Conservation (phyloP, 1,140 invertebrate species). For the Sogatella furcifera region DNA sequence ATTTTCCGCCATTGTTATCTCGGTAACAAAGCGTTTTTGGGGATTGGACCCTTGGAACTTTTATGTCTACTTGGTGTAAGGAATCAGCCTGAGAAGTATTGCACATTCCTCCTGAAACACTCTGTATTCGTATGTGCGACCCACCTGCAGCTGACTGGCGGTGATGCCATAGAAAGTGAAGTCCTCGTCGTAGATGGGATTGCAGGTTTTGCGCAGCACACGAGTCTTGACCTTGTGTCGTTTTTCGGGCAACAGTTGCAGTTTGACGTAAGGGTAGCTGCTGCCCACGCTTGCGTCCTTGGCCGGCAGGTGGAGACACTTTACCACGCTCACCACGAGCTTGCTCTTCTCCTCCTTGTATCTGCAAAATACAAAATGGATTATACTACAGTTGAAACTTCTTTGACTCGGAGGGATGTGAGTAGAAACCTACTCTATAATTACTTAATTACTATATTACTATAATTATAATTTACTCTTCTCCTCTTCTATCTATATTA, state of each 20-base stretch:
- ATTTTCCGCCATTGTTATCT: too few species aligned
- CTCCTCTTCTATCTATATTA: too few species aligned
- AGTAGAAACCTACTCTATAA: too few species aligned
- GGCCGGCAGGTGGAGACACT: constrained; percentile 70
- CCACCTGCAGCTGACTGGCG: constrained; percentile 60
- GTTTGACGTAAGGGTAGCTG: constrained; percentile 88
- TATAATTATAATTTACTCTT: too few species aligned
- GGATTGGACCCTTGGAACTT: too few species aligned
- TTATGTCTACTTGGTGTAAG: too few species aligned
- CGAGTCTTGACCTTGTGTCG: constrained; percentile 92
- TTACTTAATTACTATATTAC: too few species aligned
- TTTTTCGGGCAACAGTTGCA: constrained; percentile 87
- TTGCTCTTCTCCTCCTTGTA: constrained; percentile 83
- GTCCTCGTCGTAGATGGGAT: constrained; percentile 92
- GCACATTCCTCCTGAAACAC: too few species aligned
- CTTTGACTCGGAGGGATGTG: too few species aligned
- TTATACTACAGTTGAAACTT: too few species aligned
- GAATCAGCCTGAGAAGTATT: too few species aligned
- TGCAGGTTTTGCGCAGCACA: constrained; percentile 80
- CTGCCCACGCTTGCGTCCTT: constrained; percentile 53
- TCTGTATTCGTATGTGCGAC: background rate
- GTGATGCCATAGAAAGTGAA: constrained; percentile 93
- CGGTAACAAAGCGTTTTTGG: too few species aligned
- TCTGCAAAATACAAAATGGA: constrained; percentile 30
- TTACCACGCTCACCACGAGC: constrained; percentile 81